A percentile compares a stretch with the other conserved stretches of the same genome.
Evolutionary conservation across 2,888 invertebrate species (phyloP).

Genomic region (Gymnoscelis rufifasciata): DNA sequence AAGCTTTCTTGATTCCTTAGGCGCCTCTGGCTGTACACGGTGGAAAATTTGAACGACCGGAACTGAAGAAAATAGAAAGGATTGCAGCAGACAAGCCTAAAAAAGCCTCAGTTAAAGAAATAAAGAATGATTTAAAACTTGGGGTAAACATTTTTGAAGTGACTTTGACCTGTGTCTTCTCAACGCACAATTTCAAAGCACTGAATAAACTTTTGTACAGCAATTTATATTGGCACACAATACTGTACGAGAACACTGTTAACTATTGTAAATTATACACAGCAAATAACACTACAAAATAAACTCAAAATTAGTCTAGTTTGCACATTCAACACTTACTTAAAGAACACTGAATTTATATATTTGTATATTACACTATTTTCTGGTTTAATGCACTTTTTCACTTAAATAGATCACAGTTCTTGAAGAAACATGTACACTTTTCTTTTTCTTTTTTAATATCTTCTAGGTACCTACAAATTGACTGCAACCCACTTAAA

Average conservation of each 20-base stretch:
- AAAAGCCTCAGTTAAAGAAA: slow-evolving; percentile 46
- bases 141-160: slow-evolving; percentile 52
- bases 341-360: too few relatives aligned
- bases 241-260: slow-evolving; percentile 2
- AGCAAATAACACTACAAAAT: slow-evolving; percentile 8
- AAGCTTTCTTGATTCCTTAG: slow-evolving; percentile 63
- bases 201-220: slow-evolving; percentile 12
- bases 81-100: slow-evolving; percentile 61
- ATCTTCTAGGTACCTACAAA: too few relatives aligned
- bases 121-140: slow-evolving; percentile 27
- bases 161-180: slow-evolving; percentile 36
- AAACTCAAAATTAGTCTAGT: background rate
- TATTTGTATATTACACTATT: slow-evolving; percentile 21
- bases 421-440: background rate
- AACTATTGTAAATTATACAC: slow-evolving; percentile 1
- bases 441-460: background rate
- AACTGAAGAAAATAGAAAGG: slow-evolving; percentile 71
- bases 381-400: slow-evolving; percentile 9
- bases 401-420: too few relatives aligned
- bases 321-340: too few relatives aligned
- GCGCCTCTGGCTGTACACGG: slow-evolving; percentile 66
- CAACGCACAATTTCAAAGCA: slow-evolving; percentile 33
- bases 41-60: slow-evolving; percentile 72
- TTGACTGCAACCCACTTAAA: too few relatives aligned
- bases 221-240: slow-evolving; percentile 8